Evolutionary conservation across 2,113 vertebrate genomes (phyloP).

Genomic region (Sterrhoptilus dennistouni): DNA sequence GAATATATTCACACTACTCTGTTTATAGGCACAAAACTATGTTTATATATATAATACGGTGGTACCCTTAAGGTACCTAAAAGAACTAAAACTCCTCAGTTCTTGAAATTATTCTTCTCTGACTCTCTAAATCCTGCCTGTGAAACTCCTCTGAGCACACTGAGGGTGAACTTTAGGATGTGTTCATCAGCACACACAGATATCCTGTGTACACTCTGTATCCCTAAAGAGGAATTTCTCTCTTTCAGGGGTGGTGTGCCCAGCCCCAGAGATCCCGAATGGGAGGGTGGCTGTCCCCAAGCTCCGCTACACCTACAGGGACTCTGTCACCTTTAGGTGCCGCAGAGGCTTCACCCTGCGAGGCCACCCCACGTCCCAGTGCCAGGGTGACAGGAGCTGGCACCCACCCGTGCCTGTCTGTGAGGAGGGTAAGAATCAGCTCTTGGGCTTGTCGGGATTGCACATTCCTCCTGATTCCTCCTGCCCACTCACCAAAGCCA

Average conservation of each 20-base stretch:
- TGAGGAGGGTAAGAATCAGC: constrained; percentile 51
- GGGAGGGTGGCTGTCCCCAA: background rate
- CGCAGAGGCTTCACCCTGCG: constrained; percentile 46
- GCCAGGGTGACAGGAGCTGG: constrained; percentile 54
- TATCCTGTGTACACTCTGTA: background rate
- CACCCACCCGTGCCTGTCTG: constrained; percentile 54
- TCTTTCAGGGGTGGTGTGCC: constrained; percentile 24
- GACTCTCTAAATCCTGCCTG: background rate
- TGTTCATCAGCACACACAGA: background rate
- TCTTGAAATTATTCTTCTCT: background rate
- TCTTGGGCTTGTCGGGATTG: accelerated
- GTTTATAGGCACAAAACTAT: background rate
- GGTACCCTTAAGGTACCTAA: background rate
- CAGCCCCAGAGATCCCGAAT: background rate
- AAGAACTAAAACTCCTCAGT: background rate
- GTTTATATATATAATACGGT: background rate
- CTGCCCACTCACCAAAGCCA: background rate
- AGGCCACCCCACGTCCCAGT: constrained; percentile 49
- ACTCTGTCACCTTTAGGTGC: constrained; percentile 55
- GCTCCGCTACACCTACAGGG: constrained; percentile 23
- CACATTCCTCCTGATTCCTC: background rate
- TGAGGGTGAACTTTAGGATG: background rate
- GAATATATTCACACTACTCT: background rate
- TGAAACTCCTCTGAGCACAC: background rate
- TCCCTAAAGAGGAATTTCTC: background rate